These are phyloP conservation scores for Gopherus evgoodei DNA, from an alignment of 2,113 vertebrate species.

Conservation along the genomic window DNA sequence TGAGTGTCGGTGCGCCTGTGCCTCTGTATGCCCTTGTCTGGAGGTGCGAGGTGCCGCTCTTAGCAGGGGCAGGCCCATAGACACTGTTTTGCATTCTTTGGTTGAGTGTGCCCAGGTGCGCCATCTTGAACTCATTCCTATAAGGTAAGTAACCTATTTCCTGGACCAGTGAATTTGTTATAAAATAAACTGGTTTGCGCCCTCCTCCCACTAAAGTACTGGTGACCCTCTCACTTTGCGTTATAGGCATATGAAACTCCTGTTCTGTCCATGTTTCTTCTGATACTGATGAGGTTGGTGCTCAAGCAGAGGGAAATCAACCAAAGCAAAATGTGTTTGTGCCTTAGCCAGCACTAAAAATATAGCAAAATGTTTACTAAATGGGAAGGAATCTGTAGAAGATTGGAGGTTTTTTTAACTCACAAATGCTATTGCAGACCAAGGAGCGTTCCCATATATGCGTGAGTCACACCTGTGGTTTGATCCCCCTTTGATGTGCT, in stretches of 20 bases:
- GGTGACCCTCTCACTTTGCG: background rate
- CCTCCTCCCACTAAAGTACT: background rate
- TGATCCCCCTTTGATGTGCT: background rate
- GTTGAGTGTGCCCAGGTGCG: background rate
- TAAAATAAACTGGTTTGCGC: background rate
- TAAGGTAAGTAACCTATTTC: background rate
- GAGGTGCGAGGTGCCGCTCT: background rate
- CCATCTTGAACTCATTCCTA: background rate
- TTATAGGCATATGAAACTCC: background rate
- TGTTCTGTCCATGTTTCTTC: background rate
- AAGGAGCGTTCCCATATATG: background rate
- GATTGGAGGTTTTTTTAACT: rapidly evolving
- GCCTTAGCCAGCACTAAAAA: background rate
- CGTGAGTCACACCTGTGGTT: background rate
- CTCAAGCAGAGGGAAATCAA: background rate
- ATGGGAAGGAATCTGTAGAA: background rate
- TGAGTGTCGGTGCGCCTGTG: background rate
- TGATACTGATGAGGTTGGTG: background rate
- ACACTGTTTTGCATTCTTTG: background rate
- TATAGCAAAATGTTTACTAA: rapidly evolving
- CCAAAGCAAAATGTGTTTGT: background rate
- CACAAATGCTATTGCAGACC: background rate
- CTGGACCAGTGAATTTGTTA: background rate
- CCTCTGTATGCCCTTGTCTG: background rate
- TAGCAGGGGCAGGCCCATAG: background rate